Conservation (phyloP, 2,888 invertebrate species). For the Helicoverpa assulta region DNA sequence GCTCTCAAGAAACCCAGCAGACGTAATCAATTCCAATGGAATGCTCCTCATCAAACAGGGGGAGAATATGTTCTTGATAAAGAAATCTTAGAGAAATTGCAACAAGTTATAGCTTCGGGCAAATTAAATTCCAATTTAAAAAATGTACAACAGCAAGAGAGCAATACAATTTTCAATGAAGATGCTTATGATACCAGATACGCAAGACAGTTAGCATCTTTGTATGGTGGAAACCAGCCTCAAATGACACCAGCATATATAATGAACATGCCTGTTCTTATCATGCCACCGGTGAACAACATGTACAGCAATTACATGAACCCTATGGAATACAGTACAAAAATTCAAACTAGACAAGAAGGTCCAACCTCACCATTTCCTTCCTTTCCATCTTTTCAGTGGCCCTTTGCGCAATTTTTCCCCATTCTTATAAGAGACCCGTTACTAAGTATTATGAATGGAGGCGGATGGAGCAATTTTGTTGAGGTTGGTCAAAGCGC, state of each 20-base stretch:
- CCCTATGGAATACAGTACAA: slow-evolving; percentile 59
- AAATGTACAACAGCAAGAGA: slow-evolving; percentile 66
- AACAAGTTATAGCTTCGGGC: slow-evolving; percentile 80
- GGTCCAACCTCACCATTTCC: slow-evolving; percentile 59
- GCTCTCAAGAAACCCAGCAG: slow-evolving; percentile 79
- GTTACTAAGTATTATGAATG: slow-evolving; percentile 83
- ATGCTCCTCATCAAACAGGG: slow-evolving; percentile 70
- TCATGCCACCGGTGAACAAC: slow-evolving; percentile 71
- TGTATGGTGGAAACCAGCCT: slow-evolving; percentile 57
- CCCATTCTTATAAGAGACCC: slow-evolving; percentile 91
- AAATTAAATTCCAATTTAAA: slow-evolving; percentile 71
- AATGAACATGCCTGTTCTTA: slow-evolving; percentile 77
- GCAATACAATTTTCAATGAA: slow-evolving; percentile 55
- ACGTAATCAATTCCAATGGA: slow-evolving; percentile 73
- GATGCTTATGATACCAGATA: slow-evolving; percentile 58
- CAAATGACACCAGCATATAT: slow-evolving; percentile 70
- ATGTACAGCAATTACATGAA: slow-evolving; percentile 64
- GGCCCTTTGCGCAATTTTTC: slow-evolving; percentile 89
- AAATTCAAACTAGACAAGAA: slow-evolving; percentile 74
- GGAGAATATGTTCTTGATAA: slow-evolving; percentile 76
- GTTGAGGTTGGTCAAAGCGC: slow-evolving; percentile 91
- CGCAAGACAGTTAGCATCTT: slow-evolving; percentile 65
- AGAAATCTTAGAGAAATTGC: slow-evolving; percentile 80
- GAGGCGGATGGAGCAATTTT: slow-evolving; percentile 89
- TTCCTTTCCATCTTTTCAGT: slow-evolving; percentile 75